Evolutionary conservation across 1,140 invertebrate species (phyloP).

Genomic region (Drosophila chauvacae): DNA sequence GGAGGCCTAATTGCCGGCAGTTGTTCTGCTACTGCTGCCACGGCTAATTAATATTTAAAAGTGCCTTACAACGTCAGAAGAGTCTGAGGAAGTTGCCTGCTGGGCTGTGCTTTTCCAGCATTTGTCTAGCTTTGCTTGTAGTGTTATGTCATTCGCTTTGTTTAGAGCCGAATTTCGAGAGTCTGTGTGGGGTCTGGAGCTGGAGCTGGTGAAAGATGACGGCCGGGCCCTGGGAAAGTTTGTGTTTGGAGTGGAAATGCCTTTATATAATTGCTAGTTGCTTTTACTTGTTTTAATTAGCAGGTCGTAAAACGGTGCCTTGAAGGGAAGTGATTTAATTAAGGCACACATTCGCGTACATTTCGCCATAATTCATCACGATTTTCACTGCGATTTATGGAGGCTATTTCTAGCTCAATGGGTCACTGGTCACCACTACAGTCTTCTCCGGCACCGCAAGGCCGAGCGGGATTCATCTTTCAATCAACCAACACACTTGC

Average conservation of each 20-base stretch:
- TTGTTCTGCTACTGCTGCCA: slow-evolving; percentile 32
- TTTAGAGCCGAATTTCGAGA: slow-evolving; percentile 34
- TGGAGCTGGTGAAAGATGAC: slow-evolving; percentile 46
- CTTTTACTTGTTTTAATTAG: slow-evolving; percentile 62
- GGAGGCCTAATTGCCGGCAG: slow-evolving; percentile 56
- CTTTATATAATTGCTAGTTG: slow-evolving; percentile 45
- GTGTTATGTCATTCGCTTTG: slow-evolving; percentile 64
- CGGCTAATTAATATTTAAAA: slow-evolving; percentile 77
- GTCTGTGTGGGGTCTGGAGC: slow-evolving; percentile 24
- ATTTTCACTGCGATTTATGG: slow-evolving; percentile 34
- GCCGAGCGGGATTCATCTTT: slow-evolving; percentile 7
- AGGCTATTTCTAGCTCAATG: slow-evolving; percentile 14
- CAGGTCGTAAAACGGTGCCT: slow-evolving; percentile 42
- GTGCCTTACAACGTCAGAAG: slow-evolving; percentile 56
- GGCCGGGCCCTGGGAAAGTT: slow-evolving; percentile 48
- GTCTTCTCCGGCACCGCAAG: slow-evolving; percentile 11
- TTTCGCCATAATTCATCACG: slow-evolving; percentile 35
- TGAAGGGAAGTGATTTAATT: slow-evolving; percentile 49
- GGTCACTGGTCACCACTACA: slow-evolving; percentile 13
- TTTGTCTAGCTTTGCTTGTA: slow-evolving; percentile 11
- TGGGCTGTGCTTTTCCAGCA: slow-evolving; percentile 13
- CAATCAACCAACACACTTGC: slow-evolving; percentile 6
- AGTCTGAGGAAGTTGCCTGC: slow-evolving; percentile 12
- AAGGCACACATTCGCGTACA: slow-evolving; percentile 17
- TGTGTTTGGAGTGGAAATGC: slow-evolving; percentile 46